Evolutionary conservation across 2,797 vertebrate genomes (phyloP).

Genomic region (Caiman crocodilus): DNA sequence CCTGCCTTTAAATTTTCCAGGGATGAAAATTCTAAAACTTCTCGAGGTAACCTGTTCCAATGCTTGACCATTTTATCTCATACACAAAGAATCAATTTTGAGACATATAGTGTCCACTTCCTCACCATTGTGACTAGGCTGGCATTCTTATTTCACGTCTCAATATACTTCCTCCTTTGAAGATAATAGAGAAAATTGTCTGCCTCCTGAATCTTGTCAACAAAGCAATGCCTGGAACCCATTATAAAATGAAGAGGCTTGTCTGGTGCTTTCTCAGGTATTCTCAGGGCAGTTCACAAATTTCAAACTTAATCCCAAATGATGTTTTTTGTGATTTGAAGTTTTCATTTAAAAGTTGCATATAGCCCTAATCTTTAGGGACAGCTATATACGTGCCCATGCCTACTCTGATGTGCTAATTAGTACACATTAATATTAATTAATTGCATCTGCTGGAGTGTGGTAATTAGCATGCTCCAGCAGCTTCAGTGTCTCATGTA

Average conservation of each 20-base stretch:
- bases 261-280: too few species aligned
- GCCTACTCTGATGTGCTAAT: too few species aligned
- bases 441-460: too few species aligned
- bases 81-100: background rate
- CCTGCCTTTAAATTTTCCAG: too few species aligned
- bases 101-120: background rate
- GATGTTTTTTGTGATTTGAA: background rate
- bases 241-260: too few species aligned
- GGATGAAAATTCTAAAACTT: too few species aligned
- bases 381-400: too few species aligned
- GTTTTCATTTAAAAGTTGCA: slow-evolving; percentile 36
- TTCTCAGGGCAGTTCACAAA: slow-evolving; percentile 10
- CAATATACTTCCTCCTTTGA: background rate
- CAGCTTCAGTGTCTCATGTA: too few species aligned
- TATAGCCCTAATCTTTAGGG: slow-evolving; percentile 8
- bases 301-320: slow-evolving; percentile 7
- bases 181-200: background rate
- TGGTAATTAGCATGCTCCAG: too few species aligned
- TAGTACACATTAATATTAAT: too few species aligned
- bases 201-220: background rate
- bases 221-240: background rate
- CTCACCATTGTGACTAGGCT: rapidly evolving
- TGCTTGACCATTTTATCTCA: background rate
- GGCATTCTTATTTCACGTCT: background rate
- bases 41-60: too few species aligned